Conservation (phyloP, 2,797 vertebrate species). For the Corythornis leucogaster region DNA sequence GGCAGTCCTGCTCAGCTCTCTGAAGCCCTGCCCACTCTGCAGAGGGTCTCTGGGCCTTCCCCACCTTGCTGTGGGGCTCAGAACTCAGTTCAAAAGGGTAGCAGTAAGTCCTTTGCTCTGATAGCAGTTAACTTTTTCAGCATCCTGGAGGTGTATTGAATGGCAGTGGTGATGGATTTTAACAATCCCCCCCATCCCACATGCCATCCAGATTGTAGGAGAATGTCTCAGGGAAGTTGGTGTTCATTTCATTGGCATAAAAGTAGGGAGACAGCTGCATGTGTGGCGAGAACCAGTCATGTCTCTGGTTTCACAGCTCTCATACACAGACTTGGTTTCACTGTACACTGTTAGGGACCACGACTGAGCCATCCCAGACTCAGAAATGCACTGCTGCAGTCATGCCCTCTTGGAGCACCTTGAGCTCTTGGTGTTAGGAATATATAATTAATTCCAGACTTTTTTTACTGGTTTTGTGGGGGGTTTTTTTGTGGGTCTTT, state of each 20-base stretch:
- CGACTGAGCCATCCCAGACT: background rate
- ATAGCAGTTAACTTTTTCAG: background rate
- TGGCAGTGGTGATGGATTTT: background rate
- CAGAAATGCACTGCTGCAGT: background rate
- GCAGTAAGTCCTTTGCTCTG: background rate
- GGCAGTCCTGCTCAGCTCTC: background rate
- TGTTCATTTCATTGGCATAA: background rate
- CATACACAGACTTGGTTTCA: background rate
- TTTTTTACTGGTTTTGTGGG: background rate
- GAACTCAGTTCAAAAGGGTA: background rate
- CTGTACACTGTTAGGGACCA: background rate
- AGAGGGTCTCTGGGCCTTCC: background rate
- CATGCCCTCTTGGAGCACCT: background rate
- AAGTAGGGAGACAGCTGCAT: background rate
- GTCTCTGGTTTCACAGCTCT: background rate
- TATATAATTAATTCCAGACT: background rate
- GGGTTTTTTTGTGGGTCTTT: fast-evolving
- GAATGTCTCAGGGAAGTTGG: background rate
- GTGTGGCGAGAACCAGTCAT: fast-evolving
- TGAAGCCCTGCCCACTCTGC: fast-evolving
- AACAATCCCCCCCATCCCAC: background rate
- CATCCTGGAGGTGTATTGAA: background rate
- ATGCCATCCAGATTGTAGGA: background rate
- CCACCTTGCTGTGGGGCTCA: background rate
- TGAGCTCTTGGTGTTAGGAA: background rate